These are phyloP conservation scores for Formica aserva DNA, from an alignment of 2,888 invertebrate genomes.

Conservation along the genomic window DNA sequence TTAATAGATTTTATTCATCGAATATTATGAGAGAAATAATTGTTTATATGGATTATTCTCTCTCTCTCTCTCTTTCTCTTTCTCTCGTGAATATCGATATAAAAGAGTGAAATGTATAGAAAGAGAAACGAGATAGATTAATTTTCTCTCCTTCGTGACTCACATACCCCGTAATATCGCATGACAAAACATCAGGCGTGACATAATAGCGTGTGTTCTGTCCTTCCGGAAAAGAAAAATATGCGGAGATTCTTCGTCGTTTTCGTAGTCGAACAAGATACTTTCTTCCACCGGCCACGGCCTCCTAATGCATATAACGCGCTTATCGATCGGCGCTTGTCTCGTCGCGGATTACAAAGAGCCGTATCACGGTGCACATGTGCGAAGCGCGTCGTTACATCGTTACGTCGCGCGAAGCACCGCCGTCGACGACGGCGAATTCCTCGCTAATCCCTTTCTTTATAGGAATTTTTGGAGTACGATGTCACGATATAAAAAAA, in stretches of 20 bases:
- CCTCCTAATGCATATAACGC: slow-evolving; percentile 68
- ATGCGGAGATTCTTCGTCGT: slow-evolving; percentile 51
- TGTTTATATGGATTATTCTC: neutral
- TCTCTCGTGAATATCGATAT: neutral
- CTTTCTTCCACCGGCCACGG: slow-evolving; percentile 39
- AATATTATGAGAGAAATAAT: neutral
- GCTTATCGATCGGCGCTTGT: slow-evolving; percentile 72
- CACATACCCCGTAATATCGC: neutral
- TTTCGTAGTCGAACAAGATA: slow-evolving; percentile 44
- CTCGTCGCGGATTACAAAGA: slow-evolving; percentile 74
- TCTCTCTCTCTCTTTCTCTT: neutral
- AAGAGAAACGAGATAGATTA: neutral
- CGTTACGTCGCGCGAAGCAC: slow-evolving; percentile 6
- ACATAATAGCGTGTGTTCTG: slow-evolving; percentile 9
- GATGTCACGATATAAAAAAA: slow-evolving; percentile 6
- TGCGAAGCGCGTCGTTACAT: slow-evolving; percentile 50
- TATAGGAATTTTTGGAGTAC: slow-evolving; percentile 34
- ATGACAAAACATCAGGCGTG: slow-evolving; percentile 11
- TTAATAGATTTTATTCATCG: neutral
- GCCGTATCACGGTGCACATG: slow-evolving; percentile 66
- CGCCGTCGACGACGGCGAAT: slow-evolving; percentile 1
- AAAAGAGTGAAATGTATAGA: neutral
- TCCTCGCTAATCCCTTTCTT: slow-evolving; percentile 44
- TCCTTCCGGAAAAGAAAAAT: slow-evolving; percentile 52
- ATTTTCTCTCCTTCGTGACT: neutral